A percentile compares a stretch with the other conserved stretches of the same genome.
Evolutionary conservation across 2,888 invertebrate genomes (phyloP).

Genomic region (Hyposoter didymator): DNA sequence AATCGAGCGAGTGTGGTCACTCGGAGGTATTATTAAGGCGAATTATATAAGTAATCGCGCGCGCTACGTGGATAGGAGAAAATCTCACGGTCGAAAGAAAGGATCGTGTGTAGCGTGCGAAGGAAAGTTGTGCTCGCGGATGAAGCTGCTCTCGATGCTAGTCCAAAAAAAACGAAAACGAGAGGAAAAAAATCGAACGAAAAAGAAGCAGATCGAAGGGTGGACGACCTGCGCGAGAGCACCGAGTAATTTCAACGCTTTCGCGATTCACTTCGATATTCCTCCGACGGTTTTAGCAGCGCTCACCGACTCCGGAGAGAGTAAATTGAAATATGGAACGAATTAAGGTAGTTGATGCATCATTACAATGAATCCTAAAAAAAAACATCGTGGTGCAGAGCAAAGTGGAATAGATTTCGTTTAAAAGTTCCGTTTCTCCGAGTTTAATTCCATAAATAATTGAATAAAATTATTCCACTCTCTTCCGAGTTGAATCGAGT

Average conservation of each 20-base stretch:
- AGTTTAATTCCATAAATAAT: not conserved
- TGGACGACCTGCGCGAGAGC: slow-evolving; percentile 60
- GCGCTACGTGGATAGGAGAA: slow-evolving; percentile 11
- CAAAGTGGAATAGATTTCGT: not conserved
- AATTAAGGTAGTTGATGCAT: slow-evolving; percentile 17
- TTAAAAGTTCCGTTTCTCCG: not conserved
- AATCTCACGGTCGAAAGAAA: slow-evolving; percentile 25
- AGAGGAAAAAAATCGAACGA: not conserved
- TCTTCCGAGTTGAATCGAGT: not conserved
- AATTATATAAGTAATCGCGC: slow-evolving; percentile 31
- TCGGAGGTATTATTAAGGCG: not conserved
- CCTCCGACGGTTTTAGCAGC: slow-evolving; percentile 3
- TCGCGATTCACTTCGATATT: slow-evolving; percentile 60
- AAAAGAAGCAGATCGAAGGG: slow-evolving; percentile 38
- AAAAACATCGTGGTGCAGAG: not conserved
- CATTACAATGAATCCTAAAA: not conserved
- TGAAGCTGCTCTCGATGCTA: slow-evolving; percentile 29
- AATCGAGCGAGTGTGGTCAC: not conserved
- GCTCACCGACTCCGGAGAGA: slow-evolving; percentile 49
- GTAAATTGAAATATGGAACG: slow-evolving; percentile 51
- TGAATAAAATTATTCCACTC: not conserved
- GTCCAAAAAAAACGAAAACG: not conserved
- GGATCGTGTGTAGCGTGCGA: slow-evolving; percentile 36
- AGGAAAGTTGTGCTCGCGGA: slow-evolving; percentile 45
- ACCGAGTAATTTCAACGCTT: slow-evolving; percentile 64